phyloP scores from a whole-genome alignment of 1,140 invertebrate species.

The Laupala kohalensis region DNA sequence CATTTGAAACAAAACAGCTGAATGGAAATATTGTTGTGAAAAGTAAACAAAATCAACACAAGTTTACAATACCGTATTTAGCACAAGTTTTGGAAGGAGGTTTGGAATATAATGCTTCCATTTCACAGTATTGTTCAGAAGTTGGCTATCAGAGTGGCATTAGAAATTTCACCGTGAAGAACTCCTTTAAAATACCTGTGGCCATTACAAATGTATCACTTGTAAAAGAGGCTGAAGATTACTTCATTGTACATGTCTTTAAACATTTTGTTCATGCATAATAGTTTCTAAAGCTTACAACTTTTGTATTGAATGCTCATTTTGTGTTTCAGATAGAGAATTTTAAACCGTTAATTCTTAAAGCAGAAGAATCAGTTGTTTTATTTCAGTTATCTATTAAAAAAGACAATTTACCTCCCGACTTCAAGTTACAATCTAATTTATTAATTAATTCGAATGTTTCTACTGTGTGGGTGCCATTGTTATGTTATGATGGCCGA shows the following conservation, averaged over 20 bases:
- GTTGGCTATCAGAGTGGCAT: constrained; percentile 25
- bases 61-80: constrained; percentile 43
- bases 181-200: constrained; percentile 54
- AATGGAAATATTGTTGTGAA: constrained; percentile 55
- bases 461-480: constrained; percentile 50
- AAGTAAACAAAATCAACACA: constrained; percentile 47
- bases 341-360: constrained; percentile 45
- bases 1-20: constrained; percentile 37
- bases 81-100: constrained; percentile 40
- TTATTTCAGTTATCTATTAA: constrained; percentile 45
- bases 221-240: constrained; percentile 38
- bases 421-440: constrained; percentile 47
- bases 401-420: constrained; percentile 33
- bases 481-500: constrained; percentile 63
- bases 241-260: constrained; percentile 37
- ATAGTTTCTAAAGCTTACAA: neutral
- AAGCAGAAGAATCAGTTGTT: constrained; percentile 41
- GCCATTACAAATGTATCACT: constrained; percentile 57
- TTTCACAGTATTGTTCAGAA: constrained; percentile 39
- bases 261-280: neutral
- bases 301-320: neutral
- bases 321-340: constrained; percentile 42
- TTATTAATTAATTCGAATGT: constrained; percentile 60
- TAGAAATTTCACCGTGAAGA: constrained; percentile 47
- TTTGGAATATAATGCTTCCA: constrained; percentile 35